phyloP scores from a whole-genome alignment of 2,113 vertebrate genomes.

The Polyodon spathula region DNA sequence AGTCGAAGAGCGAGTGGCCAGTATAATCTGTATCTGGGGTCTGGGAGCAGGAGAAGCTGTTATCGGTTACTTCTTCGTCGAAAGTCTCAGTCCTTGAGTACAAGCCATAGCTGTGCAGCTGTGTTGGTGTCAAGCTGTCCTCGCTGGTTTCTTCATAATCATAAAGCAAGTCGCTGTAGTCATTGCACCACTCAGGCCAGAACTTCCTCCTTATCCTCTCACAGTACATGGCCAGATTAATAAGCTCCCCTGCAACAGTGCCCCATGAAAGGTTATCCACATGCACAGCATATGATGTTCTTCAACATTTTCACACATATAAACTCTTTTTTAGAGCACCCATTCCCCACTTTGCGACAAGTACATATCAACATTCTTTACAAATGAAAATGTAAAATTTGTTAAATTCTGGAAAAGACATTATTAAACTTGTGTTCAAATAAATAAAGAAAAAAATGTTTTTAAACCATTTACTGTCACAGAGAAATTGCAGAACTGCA shows the following conservation, averaged over 20 bases:
- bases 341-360: no score
- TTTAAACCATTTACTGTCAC: no score
- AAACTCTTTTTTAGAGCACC: no score
- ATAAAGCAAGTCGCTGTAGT: constrained; percentile 75
- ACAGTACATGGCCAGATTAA: constrained; percentile 93
- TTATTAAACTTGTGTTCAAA: no score
- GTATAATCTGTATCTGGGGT: constrained; percentile 79
- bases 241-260: constrained; percentile 71
- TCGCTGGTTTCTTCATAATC: constrained; percentile 68
- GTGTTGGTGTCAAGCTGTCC: constrained; percentile 65
- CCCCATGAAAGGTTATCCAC: no score
- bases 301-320: no score
- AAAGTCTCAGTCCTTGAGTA: constrained; percentile 92
- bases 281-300: no score
- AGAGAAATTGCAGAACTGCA: no score
- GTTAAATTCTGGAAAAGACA: no score
- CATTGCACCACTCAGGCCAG: constrained; percentile 92
- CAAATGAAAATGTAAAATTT: no score
- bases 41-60: constrained; percentile 61
- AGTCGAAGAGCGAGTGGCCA: constrained; percentile 86
- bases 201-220: constrained; percentile 89
- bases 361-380: no score
- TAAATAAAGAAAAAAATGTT: no score
- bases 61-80: constrained; percentile 74
- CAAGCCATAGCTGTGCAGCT: constrained; percentile 71